Percentiles rank a stretch among this genome's conserved stretches.
phyloP scores from a whole-genome alignment of 2,888 invertebrate genomes.

The Acanthosepion esculentum region DNA sequence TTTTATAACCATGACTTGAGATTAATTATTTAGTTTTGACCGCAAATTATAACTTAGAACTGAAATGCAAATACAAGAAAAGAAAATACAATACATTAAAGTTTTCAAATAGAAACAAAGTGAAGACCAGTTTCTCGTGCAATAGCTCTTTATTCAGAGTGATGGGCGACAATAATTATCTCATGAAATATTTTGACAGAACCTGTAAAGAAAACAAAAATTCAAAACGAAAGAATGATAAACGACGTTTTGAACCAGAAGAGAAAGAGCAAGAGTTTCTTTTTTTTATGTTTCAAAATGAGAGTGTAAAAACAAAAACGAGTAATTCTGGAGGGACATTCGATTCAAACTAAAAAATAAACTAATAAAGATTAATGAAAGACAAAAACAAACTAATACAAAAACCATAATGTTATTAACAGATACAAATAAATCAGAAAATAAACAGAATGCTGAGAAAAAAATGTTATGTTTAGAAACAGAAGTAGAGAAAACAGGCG shows the following conservation, averaged over 20 bases:
- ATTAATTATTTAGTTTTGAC: too few relatives aligned
- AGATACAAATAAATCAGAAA: background rate
- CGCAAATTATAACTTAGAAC: too few relatives aligned
- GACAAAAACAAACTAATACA: background rate
- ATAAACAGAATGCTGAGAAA: background rate
- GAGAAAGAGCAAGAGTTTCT: background rate
- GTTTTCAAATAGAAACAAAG: background rate
- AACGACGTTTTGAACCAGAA: background rate
- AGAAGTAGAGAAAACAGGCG: too few relatives aligned
- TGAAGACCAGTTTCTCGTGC: background rate
- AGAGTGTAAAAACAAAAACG: background rate
- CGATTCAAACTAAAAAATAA: background rate
- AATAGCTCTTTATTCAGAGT: slow-evolving; percentile 33
- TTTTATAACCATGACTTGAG: too few relatives aligned
- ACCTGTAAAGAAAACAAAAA: background rate
- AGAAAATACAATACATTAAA: too few relatives aligned
- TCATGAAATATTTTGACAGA: slow-evolving; percentile 19
- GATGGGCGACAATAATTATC: background rate
- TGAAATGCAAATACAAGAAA: too few relatives aligned
- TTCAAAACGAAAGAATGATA: background rate
- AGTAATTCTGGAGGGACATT: background rate
- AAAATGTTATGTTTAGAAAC: background rate
- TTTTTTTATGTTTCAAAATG: background rate
- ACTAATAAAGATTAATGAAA: background rate
- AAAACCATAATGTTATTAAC: too few relatives aligned